Conservation (phyloP, 92 coral and sea anemone species). For the Epizoanthus scotinus region DNA sequence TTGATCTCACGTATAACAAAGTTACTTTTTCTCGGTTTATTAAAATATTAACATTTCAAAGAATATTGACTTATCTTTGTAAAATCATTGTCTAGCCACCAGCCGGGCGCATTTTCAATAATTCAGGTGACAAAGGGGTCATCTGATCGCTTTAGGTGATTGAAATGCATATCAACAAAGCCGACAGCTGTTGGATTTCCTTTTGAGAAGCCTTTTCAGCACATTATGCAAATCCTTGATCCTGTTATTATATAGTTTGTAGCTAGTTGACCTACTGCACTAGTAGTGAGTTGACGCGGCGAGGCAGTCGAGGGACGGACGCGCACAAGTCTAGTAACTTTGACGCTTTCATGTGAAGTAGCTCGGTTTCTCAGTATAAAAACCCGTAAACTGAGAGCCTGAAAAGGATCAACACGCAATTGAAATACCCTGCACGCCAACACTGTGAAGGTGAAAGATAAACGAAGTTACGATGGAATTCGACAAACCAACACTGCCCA, state of each 20-base stretch:
- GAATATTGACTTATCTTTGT: not conserved
- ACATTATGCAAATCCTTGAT: conserved; percentile 44
- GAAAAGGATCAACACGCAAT: too few species aligned
- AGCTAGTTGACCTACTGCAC: conserved; percentile 23
- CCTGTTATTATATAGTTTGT: conserved; percentile 8
- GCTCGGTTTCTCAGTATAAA: not conserved
- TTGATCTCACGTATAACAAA: too few species aligned
- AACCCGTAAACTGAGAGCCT: not conserved
- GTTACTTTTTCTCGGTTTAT: too few species aligned
- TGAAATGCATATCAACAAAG: conserved; percentile 18
- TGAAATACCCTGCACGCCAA: not conserved
- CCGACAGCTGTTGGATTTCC: conserved; percentile 12
- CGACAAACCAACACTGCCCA: conserved; percentile 42
- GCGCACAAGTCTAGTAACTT: not conserved
- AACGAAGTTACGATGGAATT: conserved; percentile 43
- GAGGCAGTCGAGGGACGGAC: not conserved
- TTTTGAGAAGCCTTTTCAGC: conserved; percentile 23
- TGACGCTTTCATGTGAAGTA: not conserved
- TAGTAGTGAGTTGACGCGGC: not conserved
- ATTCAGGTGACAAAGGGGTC: conserved; percentile 24
- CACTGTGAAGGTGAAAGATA: conserved; percentile 4
- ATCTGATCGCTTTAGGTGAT: conserved; percentile 22
- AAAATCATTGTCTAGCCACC: not conserved
- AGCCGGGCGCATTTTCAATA: not conserved
- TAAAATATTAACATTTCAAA: too few species aligned